phyloP scores from a whole-genome alignment of 2,888 invertebrate species.

The Acanthosepion pharaonis region DNA sequence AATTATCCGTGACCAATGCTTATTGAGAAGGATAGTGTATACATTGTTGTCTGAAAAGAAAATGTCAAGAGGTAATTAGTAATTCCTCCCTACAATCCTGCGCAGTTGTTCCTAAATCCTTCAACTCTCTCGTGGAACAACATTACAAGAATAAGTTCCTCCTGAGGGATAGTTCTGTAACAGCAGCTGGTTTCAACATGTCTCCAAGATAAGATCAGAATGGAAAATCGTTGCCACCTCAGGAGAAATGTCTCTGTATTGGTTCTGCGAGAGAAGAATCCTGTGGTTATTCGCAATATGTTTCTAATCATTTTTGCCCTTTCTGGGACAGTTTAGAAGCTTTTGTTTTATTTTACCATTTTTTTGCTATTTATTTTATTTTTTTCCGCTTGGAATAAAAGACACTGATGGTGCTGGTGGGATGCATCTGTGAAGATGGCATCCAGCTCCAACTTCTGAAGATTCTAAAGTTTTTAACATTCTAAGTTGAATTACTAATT shows the following conservation, averaged over 20 bases:
- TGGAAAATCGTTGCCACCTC: neutral
- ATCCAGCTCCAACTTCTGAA: neutral
- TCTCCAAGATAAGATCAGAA: neutral
- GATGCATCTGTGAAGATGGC: neutral
- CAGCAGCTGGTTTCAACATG: constrained; percentile 13
- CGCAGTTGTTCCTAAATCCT: neutral
- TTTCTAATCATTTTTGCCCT: neutral
- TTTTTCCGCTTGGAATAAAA: neutral
- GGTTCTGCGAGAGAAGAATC: neutral
- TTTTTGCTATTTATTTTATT: neutral
- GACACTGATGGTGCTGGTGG: neutral
- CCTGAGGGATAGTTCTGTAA: neutral
- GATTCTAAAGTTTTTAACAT: neutral
- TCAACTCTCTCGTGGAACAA: neutral
- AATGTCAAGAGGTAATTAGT: neutral
- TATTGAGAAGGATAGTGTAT: neutral
- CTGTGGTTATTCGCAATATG: neutral
- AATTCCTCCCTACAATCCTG: neutral
- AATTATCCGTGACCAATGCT: neutral
- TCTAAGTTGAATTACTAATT: neutral
- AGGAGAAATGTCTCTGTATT: neutral
- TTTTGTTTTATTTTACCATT: neutral
- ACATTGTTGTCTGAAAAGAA: neutral
- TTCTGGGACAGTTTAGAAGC: neutral
- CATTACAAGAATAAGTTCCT: neutral